Evolutionary conservation across 2,888 invertebrate genomes (phyloP), one percentile per base, ranked within the genome.

Genomic region (Lasioglossum marginatum): DNA sequence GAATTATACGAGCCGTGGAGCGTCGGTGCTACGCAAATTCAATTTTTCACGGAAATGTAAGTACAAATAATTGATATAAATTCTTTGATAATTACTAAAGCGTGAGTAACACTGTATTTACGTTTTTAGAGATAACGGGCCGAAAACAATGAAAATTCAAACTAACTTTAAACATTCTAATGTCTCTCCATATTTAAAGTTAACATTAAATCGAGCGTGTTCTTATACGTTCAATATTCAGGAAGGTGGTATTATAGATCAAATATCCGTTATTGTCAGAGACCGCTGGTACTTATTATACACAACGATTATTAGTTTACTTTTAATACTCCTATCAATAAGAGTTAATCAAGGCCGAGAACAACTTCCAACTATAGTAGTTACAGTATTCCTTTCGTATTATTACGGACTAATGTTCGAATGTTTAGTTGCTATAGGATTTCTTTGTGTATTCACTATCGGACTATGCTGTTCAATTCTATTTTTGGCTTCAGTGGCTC

Each of bases 161-260:
- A 89, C 95, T 97, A 34, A 96, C 96, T 82, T 96, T 95, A 89
- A 95, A 96, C 60, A 82, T 68, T 40, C 52, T 96, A 96, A 91
- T 96, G 97, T 0, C 94, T 95, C 74, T 45, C 60, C 84, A 37
- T 76, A 31, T 34, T 94, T 98, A 5, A 96, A 96, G 76, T 92
- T 98, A 31, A 96, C 96, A 77, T 95, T 98, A 89, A 97, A 98
- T 93, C 97, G 98, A 8, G 95, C 96, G 66, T 98, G 98, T 93
- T 96, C 96, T n/a, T 98, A 97, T 92, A 96, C 95, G 74, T 90
- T 95, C 75, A 89, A 88, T 40, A 85, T 95, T n/a, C 94, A 96
- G 95, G 91, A 94, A 94, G 70, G 91, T 93, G 81, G 96, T 95
- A 14, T 86, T 89, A n/a, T 92, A 95, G 89, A 93, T 93, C 52